phyloP scores from a whole-genome alignment of 2,888 invertebrate species.

The Parelbella ahira region DNA sequence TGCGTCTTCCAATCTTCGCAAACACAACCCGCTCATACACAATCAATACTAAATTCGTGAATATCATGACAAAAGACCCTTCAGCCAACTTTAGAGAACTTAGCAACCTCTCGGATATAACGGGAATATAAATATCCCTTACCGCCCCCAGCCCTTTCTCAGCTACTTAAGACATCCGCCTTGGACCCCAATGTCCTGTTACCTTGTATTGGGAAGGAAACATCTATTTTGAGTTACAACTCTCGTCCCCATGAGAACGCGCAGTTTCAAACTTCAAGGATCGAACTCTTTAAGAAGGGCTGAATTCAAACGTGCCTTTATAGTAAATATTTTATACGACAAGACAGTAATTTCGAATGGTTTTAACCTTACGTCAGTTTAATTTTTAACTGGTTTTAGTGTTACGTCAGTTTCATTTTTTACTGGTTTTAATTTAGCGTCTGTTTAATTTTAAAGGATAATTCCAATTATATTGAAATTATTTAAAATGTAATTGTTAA shows the following conservation, averaged over 20 bases:
- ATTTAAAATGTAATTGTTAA: no score
- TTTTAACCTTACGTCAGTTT: conserved; percentile 1
- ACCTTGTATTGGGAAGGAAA: conserved; percentile 35
- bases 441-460: no score
- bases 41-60: conserved; percentile 13
- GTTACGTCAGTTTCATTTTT: no score
- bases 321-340: conserved; percentile 15
- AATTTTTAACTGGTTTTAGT: no score
- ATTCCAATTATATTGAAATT: no score
- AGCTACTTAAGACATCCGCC: conserved; percentile 71
- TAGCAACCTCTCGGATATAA: conserved; percentile 64
- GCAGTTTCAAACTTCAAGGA: conserved; percentile 31
- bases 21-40: not conserved
- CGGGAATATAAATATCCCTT: conserved; percentile 71
- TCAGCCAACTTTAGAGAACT: conserved; percentile 47
- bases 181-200: conserved; percentile 47
- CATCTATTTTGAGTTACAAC: conserved; percentile 39
- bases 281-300: conserved; percentile 20
- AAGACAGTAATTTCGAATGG: not conserved
- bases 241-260: conserved; percentile 34
- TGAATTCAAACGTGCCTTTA: conserved; percentile 12
- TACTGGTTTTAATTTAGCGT: no score
- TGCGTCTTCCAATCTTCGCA: no score
- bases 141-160: conserved; percentile 58
- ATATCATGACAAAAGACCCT: conserved; percentile 37